Conservation (phyloP, 2,113 vertebrate genomes). For the Alethe diademata region DNA sequence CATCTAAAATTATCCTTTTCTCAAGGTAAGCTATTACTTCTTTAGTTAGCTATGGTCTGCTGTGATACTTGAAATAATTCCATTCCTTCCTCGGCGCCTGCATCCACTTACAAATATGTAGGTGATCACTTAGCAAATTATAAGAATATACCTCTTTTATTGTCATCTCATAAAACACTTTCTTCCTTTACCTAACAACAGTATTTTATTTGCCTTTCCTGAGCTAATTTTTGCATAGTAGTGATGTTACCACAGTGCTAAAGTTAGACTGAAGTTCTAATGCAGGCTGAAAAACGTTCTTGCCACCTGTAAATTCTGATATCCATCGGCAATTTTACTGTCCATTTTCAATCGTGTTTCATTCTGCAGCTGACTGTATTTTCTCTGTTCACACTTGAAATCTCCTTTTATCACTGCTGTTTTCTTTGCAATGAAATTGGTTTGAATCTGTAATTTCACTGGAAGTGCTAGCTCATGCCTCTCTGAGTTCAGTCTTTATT, state of each 20-base stretch:
- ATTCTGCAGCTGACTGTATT: background rate
- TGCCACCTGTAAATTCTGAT: background rate
- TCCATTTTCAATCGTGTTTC: background rate
- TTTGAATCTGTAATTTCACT: background rate
- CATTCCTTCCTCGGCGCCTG: background rate
- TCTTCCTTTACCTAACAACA: background rate
- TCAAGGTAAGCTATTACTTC: background rate
- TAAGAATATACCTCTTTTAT: background rate
- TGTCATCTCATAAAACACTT: background rate
- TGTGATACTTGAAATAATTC: background rate
- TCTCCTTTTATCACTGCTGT: background rate
- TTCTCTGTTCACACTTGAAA: background rate
- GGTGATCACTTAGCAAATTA: background rate
- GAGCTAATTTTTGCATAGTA: background rate
- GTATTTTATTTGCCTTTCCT: background rate
- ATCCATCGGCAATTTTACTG: background rate
- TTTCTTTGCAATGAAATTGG: background rate
- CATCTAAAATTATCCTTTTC: background rate
- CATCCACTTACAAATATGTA: background rate
- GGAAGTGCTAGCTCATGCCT: background rate
- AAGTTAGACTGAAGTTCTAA: background rate
- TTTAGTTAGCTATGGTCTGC: background rate
- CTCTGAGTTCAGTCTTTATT: background rate
- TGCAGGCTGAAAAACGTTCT: background rate
- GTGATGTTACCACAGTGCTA: background rate